Evolutionary conservation across 2,888 invertebrate species (phyloP), one percentile per base, ranked within the genome.

Genomic region (Lathronympha strigana): DNA sequence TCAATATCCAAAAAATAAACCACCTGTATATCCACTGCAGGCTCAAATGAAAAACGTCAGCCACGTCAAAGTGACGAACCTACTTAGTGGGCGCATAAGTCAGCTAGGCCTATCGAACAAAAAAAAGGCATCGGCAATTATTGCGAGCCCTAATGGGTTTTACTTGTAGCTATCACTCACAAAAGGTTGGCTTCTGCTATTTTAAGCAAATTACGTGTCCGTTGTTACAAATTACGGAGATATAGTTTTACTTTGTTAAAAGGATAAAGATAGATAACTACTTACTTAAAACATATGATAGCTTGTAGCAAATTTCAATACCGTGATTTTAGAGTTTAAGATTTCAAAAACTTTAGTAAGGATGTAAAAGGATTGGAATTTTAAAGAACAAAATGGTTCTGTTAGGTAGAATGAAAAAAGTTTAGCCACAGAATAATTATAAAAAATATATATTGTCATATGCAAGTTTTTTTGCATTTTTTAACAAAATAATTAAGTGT

Each of bases 81-180:
- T 66, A 61, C 66, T 66, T 86, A 91, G 86, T 86, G 89, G 81
- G 75, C 76, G 72, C 87, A 90, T 92, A 91, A 90, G 86, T 92
- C 92, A 91, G 76, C 70, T 71, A 69, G 72, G 79, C 78, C 81
- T 78, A 80, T 80, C 84, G 87, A 89, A 89, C 87, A 76, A 80
- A 81, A 81, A 75, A 74, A 73, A 73, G 80, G n/a, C n/a, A n/a
- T n/a, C n/a, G 81, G 87, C 87, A 90, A 90, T 92, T 88, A 90
- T 86, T 85, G 80, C 81, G 76, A 76, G 74, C 82, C 87, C 84
- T 92, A 91, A 91, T 92, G 89, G 90, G 76, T 90, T 90, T 91
- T 87, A 78, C 87, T 74, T 87, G 90, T 88, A 64, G 64, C 54
- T 38, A 81, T 69, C 70, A 79, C 77, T 88, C 85, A 80, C 78